Evolutionary conservation across 2,797 vertebrate species (phyloP), one percentile per base, ranked within the genome.

Genomic region (Sebastiscus tertius): DNA sequence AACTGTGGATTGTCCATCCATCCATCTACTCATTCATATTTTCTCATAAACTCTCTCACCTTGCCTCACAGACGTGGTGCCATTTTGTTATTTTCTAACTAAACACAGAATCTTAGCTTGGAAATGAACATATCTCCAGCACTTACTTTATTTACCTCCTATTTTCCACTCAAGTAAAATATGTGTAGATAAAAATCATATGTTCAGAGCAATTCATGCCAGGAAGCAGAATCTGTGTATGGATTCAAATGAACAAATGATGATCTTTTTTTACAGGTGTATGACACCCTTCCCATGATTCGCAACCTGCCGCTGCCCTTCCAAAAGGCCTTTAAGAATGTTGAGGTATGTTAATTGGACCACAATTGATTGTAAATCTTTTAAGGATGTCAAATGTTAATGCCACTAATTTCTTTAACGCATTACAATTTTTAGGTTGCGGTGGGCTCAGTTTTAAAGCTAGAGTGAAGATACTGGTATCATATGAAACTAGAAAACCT

Each of bases 241-340:
- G 14, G 11, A 31, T 52, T n/a, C 22, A 49, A n/a, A 39, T 58
- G 1, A 31, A 29, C 6, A 8, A 39, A 52, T 63, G 0, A 24
- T 20, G 6, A 0, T 75, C 0, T 42, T 29, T 67, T 6, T 49
- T 70, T 39, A 8, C 82, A 96, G 95, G 49, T 94, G 6, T 95
- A 95, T 26, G 93, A 96, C 77, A 83, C 88, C 36, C 1, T 95
- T 34, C 95, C 94, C 7, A 11, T 93, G 13, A 55, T 93, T 27
- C 89, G 92, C 11, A 16, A 20, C 1, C 77, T 94, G 31, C 92
- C 91, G 0, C 89, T 95, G 22, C 95, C 95, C 54, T 94, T 94
- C 82, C 82, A 2, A 2, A 93, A 92, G 58, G 87, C 76, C 7
- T 94, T 95, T 27, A 49, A 75, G n/a, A 82, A 92, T 71, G 13